These are phyloP conservation scores for Neofelis nebulosa DNA, from an alignment of 2,113 vertebrate genomes.

Conservation along the genomic window DNA sequence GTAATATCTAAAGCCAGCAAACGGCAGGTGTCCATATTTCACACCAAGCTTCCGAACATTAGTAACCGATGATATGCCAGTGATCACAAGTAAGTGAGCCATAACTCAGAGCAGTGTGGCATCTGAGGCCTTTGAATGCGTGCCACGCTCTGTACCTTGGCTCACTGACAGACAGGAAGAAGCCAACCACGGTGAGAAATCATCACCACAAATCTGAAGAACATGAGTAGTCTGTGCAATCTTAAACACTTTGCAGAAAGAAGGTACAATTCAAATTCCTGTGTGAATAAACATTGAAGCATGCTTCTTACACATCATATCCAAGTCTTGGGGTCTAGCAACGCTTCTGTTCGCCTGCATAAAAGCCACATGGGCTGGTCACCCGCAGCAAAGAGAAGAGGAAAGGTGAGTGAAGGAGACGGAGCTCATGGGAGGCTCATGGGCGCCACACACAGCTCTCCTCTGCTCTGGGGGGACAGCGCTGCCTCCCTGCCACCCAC, in stretches of 20 bases:
- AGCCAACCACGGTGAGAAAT: background rate
- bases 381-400: no score
- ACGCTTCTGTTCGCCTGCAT: background rate
- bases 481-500: background rate
- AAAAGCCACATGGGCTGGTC: background rate
- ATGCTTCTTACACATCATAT: background rate
- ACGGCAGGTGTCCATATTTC: background rate
- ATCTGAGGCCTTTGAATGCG: background rate
- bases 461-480: background rate
- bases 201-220: background rate
- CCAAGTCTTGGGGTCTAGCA: background rate
- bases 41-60: background rate
- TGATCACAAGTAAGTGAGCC: background rate
- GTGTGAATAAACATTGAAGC: background rate
- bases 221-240: background rate
- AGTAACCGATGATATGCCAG: background rate
- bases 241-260: background rate
- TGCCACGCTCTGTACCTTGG: background rate
- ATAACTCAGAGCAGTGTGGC: background rate
- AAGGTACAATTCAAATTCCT: background rate
- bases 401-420: background rate
- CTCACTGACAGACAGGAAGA: background rate
- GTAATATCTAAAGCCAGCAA: background rate
- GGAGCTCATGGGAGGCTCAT: fast-evolving
- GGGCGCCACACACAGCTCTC: no score